Evolutionary conservation across 1,140 invertebrate species (phyloP).

Genomic region (Cydia pomonella): DNA sequence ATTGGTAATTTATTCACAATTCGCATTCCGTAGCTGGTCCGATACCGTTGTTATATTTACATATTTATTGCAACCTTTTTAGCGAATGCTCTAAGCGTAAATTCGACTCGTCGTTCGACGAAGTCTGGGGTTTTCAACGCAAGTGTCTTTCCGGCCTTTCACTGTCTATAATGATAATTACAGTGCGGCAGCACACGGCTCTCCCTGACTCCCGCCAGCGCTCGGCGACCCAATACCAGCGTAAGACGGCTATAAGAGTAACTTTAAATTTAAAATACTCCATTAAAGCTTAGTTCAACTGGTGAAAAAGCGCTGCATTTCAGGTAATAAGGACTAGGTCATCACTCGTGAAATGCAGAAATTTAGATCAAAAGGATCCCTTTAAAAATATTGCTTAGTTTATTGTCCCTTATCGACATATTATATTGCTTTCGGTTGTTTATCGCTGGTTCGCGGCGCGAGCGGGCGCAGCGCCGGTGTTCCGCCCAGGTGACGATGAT

Average conservation of each 20-base stretch:
- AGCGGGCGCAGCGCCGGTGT: conserved; percentile 16
- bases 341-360: conserved; percentile 30
- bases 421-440: conserved; percentile 24
- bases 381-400: conserved; percentile 33
- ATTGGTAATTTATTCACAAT: conserved; percentile 58
- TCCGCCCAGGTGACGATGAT: conserved; percentile 45
- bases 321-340: conserved; percentile 32
- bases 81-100: conserved; percentile 26
- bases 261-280: conserved; percentile 12
- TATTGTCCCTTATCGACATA: conserved; percentile 29
- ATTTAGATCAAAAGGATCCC: conserved; percentile 24
- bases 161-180: conserved; percentile 72
- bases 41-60: conserved; percentile 72
- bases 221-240: conserved; percentile 13
- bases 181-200: conserved; percentile 40
- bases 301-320: conserved; percentile 24
- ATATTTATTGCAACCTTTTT: conserved; percentile 75
- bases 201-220: conserved; percentile 9
- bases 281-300: conserved; percentile 22
- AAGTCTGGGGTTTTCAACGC: conserved; percentile 23
- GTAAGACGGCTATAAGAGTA: conserved; percentile 12
- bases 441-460: conserved; percentile 20
- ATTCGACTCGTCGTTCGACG: conserved; percentile 3
- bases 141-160: conserved; percentile 53
- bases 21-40: conserved; percentile 65